Conservation (phyloP, 2,888 invertebrate genomes). For the Watsonalla cultraria region DNA sequence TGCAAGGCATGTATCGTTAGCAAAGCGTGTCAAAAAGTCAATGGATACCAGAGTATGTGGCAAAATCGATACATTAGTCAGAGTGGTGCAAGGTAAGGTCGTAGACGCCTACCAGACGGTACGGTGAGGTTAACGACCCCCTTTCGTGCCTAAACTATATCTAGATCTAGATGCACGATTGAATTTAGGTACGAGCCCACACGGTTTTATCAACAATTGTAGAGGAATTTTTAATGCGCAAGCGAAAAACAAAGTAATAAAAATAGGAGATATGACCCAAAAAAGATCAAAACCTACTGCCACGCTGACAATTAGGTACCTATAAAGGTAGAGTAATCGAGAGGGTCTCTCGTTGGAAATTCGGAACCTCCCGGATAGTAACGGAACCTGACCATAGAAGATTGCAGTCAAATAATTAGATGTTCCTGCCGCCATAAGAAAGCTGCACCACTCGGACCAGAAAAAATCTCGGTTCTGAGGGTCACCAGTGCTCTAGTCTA, state of each 20-base stretch:
- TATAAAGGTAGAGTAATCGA: no score
- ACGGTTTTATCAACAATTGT: neutral
- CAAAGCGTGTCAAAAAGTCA: constrained; percentile 27
- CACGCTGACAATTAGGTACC: no score
- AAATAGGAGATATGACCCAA: no score
- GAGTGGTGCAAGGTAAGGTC: constrained; percentile 34
- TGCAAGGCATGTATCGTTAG: constrained; percentile 14
- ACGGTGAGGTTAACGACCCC: constrained; percentile 46
- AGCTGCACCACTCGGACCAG: no score
- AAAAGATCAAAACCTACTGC: no score
- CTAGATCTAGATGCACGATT: constrained; percentile 29
- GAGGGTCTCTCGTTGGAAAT: no score
- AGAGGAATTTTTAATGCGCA: neutral
- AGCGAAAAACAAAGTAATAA: neutral
- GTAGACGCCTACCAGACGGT: constrained; percentile 60
- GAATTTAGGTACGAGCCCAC: constrained; percentile 13
- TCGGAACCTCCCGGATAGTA: no score
- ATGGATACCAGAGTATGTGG: constrained; percentile 34
- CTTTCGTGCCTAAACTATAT: constrained; percentile 45
- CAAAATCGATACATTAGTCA: constrained; percentile 9
- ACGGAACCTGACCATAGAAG: no score
- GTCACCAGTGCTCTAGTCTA: no score
- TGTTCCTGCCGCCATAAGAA: no score
- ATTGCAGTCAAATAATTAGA: no score
- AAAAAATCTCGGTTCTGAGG: no score